A percentile compares a stretch with the other conserved stretches of the same genome.
These are phyloP conservation scores for Himalopsyche anomala DNA, from an alignment of 2,888 invertebrate species.

Conservation along the genomic window DNA sequence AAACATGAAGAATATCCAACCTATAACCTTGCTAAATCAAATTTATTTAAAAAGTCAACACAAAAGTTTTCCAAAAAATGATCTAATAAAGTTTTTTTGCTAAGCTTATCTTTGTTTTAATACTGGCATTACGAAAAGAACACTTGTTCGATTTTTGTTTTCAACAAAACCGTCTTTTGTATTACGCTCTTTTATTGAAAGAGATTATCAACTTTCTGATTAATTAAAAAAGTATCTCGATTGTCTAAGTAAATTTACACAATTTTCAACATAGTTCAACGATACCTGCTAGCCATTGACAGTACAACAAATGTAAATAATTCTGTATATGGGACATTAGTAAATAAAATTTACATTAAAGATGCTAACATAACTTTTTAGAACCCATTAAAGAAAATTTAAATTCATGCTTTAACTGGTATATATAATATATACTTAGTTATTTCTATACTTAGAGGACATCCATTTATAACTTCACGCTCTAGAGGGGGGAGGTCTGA, in stretches of 20 bases:
- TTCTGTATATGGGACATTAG: no score
- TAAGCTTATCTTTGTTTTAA: conserved; percentile 37
- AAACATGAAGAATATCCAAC: not conserved
- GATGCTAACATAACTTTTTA: no score
- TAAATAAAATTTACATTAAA: no score
- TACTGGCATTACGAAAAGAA: not conserved
- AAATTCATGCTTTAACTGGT: no score
- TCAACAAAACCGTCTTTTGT: not conserved
- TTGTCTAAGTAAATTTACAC: not conserved
- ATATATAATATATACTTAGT: no score
- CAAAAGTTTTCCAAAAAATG: conserved; percentile 3
- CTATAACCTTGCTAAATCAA: conserved; percentile 11
- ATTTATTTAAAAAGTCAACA: conserved; percentile 48
- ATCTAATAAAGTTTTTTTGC: conserved; percentile 26
- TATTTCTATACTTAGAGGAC: no score
- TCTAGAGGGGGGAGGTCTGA: no score
- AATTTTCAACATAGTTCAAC: not conserved
- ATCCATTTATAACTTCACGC: no score
- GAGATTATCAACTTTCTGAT: conserved; percentile 12
- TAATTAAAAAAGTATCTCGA: not conserved
- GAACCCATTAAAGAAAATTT: no score
- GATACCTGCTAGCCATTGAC: not conserved
- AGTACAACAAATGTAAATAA: not conserved
- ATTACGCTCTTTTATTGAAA: not conserved
- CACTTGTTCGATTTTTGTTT: conserved; percentile 10